Base-by-base conservation (phyloP, 1,140 invertebrate species). In the Coelopa frigida region DNA sequence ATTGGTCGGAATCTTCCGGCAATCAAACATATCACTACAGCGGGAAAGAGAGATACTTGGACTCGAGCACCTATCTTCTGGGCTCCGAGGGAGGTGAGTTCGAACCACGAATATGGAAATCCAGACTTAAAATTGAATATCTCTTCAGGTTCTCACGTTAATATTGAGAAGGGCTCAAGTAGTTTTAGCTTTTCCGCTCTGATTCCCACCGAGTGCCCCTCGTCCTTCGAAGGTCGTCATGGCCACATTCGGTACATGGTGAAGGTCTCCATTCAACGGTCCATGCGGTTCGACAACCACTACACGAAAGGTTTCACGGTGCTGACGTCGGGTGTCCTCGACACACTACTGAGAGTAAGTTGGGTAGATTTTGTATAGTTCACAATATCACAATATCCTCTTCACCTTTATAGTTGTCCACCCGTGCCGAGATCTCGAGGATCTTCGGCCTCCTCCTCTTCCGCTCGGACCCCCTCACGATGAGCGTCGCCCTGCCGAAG, bases 211-310 rank as follows among this genome's bases (percentile, higher is more conserved):
- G 71, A 69, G 49, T 70, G 80, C 38, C 81, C 80, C 2, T 78
- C 82, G 40, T 85, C 83, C 27, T 86, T 85, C 70, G 83, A 86
- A 60, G 81, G 82, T 0, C 76, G 80, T 27, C 76, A 79, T 64
- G 84, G 84, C 6, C 75, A 77, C 55, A 70, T 87, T 44, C 70
- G 82, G 7, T 87, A 87, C 55, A 80, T 76, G 47, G 71, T 83
- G 2, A 85, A 84, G 64, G 84, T 69, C 2, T 18, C 56, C 15
- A 62, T 89, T 43, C 77, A 85, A 57, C 74, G 84, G 31, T 83
- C 84, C 15, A 87, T 84, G 84, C 81, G 81, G 41, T 83, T 81
- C 52, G 83, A 87, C 70, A 77, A 84, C 53, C 80, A 81, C 52
- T 75, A 76, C 40, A 84, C 84, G 61, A 75, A 74, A 52, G 78